A percentile compares a stretch with the other conserved stretches of the same genome.
Evolutionary conservation across 1,140 invertebrate genomes (phyloP).

Genomic region (Berghia stephanieae): DNA sequence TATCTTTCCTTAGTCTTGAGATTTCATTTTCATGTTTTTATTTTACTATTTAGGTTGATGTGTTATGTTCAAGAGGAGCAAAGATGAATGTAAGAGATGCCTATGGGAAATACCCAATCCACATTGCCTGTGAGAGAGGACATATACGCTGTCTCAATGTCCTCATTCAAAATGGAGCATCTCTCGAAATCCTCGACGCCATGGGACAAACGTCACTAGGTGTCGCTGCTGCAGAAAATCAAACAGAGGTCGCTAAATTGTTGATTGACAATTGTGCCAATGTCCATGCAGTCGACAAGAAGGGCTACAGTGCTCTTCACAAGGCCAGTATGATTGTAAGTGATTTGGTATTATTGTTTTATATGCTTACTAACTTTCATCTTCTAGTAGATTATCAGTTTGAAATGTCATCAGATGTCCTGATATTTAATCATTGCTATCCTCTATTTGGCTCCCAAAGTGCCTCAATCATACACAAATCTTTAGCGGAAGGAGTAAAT

Average conservation of each 20-base stretch:
- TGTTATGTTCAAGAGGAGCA: background rate
- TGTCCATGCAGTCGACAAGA: constrained; percentile 12
- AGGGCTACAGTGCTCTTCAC: constrained; percentile 10
- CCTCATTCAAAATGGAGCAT: background rate
- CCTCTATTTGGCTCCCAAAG: too few species aligned
- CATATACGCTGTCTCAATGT: constrained; percentile 6
- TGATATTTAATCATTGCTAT: too few species aligned
- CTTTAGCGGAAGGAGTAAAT: too few species aligned
- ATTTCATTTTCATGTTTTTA: background rate
- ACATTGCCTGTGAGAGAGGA: constrained; percentile 25
- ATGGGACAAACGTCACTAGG: constrained; percentile 7
- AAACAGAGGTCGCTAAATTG: constrained; percentile 15
- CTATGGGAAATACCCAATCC: constrained; percentile 14
- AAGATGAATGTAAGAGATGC: background rate
- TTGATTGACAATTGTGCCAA: constrained; percentile 20
- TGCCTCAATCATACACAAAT: too few species aligned
- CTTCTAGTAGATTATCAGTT: too few species aligned
- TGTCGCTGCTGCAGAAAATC: background rate
- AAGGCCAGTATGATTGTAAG: constrained; percentile 22
- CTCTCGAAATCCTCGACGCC: constrained; percentile 12
- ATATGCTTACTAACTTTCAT: too few species aligned
- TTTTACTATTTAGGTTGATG: constrained; percentile 14
- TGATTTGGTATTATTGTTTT: too few species aligned
- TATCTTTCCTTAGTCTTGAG: background rate
- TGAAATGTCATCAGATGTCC: too few species aligned